phyloP scores from a whole-genome alignment of 2,888 invertebrate species.

The Lysandra bellargus region DNA sequence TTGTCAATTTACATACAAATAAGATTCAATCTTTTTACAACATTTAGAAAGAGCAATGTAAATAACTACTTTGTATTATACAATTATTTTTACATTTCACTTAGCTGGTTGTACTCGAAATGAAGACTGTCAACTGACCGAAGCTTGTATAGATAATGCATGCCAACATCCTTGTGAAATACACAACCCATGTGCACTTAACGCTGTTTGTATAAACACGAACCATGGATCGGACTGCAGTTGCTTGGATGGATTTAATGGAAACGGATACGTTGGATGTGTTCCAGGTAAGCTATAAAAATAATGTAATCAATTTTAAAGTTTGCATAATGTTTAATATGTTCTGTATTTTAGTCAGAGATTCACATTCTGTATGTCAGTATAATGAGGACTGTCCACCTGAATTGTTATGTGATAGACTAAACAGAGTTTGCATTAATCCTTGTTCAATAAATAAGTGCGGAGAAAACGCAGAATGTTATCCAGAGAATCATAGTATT shows the following conservation, averaged over 20 bases:
- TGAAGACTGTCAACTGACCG: slow-evolving; percentile 91
- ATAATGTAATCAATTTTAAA: background rate
- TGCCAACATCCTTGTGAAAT: slow-evolving; percentile 94
- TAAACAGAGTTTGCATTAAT: slow-evolving; percentile 91
- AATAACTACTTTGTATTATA: slow-evolving; percentile 42
- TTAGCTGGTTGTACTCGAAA: slow-evolving; percentile 92
- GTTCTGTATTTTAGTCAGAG: slow-evolving; percentile 55
- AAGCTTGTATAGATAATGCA: slow-evolving; percentile 91
- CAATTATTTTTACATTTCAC: slow-evolving; percentile 62
- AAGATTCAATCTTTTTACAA: background rate
- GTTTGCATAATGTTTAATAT: slow-evolving; percentile 20
- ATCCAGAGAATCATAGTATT: slow-evolving; percentile 87
- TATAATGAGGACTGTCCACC: slow-evolving; percentile 95
- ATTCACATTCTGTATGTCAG: slow-evolving; percentile 84
- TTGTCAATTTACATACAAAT: background rate
- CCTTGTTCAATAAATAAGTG: slow-evolving; percentile 90
- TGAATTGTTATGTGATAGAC: slow-evolving; percentile 90
- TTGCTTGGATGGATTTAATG: slow-evolving; percentile 92
- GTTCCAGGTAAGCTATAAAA: slow-evolving; percentile 82
- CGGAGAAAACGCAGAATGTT: slow-evolving; percentile 90
- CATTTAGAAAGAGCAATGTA: slow-evolving; percentile 11
- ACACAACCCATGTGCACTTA: slow-evolving; percentile 90
- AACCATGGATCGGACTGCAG: slow-evolving; percentile 93
- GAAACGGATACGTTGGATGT: slow-evolving; percentile 91
- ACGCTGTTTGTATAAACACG: slow-evolving; percentile 92